Percentiles rank a stretch among this genome's conserved stretches.
phyloP scores from a whole-genome alignment of 2,797 vertebrate species.

The Dendrocincla tyrannina region DNA sequence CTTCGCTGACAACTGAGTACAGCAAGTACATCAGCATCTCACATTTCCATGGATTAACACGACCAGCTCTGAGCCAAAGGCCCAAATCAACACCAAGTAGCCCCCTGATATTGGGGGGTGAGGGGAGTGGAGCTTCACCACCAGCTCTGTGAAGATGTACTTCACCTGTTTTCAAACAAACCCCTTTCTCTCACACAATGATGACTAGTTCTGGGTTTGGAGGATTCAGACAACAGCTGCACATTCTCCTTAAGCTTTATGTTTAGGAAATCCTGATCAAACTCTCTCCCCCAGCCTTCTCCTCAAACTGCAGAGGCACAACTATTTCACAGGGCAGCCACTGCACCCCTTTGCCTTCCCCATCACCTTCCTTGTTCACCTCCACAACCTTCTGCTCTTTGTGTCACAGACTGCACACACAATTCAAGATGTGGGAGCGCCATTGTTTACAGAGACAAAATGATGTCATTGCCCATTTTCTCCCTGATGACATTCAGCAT shows the following conservation, averaged over 20 bases:
- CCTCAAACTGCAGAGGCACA: neutral
- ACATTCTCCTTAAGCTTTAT: neutral
- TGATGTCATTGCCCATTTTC: neutral
- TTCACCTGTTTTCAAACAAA: neutral
- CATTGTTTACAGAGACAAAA: neutral
- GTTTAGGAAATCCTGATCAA: neutral
- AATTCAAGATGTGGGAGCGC: no score
- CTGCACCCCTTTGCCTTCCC: neutral
- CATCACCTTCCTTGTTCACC: neutral
- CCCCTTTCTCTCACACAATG: neutral
- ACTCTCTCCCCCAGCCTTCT: neutral
- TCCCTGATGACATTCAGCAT: neutral
- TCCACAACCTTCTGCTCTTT: neutral
- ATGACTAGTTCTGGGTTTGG: neutral
- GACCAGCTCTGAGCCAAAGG: neutral
- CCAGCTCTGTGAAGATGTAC: neutral
- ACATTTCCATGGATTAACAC: neutral
- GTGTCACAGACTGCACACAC: neutral
- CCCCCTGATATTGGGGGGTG: fast-evolving
- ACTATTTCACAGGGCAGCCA: neutral
- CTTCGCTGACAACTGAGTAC: neutral
- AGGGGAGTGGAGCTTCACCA: neutral
- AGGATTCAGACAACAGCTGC: neutral
- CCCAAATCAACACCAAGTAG: neutral
- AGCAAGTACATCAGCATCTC: neutral